Evolutionary conservation across 2,113 vertebrate genomes (phyloP).

Genomic region (Thinocorus orbignyianus): DNA sequence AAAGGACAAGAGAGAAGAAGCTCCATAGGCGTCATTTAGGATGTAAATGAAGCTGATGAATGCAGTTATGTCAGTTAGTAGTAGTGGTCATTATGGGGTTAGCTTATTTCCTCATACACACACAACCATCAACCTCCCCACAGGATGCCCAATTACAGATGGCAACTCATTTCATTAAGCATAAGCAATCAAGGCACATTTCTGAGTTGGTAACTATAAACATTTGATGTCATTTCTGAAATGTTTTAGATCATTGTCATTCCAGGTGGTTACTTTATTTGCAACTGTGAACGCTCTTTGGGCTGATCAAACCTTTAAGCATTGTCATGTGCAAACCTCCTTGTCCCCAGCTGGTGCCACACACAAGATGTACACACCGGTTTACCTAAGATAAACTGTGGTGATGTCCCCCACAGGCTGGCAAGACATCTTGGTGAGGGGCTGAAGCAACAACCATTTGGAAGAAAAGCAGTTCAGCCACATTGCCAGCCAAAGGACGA

Average conservation of each 20-base stretch:
- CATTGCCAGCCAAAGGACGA: fast-evolving
- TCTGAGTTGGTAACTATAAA: background rate
- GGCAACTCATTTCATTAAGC: background rate
- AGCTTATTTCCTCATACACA: background rate
- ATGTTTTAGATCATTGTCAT: background rate
- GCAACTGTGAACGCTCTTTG: fast-evolving
- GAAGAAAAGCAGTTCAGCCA: background rate
- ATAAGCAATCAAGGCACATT: background rate
- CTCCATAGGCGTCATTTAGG: background rate
- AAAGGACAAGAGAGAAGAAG: background rate
- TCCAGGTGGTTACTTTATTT: background rate
- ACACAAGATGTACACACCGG: fast-evolving
- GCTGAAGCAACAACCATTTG: fast-evolving
- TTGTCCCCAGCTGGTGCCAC: background rate
- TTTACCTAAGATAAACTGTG: background rate
- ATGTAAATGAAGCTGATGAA: background rate
- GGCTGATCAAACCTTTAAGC: background rate
- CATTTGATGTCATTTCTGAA: background rate
- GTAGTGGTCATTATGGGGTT: background rate
- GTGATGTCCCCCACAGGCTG: background rate
- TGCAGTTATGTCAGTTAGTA: background rate
- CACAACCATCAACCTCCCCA: background rate
- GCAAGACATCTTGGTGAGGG: too few relatives aligned
- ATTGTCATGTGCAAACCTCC: fast-evolving
- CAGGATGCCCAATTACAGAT: background rate